These are phyloP conservation scores for Eilema griseolum DNA, from an alignment of 2,888 invertebrate genomes.

Conservation along the genomic window DNA sequence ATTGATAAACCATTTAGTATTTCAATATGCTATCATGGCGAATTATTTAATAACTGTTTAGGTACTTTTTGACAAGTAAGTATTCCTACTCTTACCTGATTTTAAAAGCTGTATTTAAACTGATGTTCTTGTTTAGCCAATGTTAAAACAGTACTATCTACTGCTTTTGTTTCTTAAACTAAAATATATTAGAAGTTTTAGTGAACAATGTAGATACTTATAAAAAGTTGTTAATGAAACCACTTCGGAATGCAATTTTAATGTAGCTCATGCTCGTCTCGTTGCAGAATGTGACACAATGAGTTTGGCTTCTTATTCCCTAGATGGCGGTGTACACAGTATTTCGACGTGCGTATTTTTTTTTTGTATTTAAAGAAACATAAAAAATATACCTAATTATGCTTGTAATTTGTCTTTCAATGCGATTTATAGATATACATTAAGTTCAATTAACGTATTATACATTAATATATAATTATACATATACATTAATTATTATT, in stretches of 20 bases:
- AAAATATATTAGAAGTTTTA: slow-evolving; percentile 16
- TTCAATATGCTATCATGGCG: slow-evolving; percentile 33
- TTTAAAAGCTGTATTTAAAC: neutral
- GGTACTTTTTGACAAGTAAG: slow-evolving; percentile 20
- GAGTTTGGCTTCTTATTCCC: slow-evolving; percentile 52
- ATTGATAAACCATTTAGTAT: slow-evolving; percentile 42
- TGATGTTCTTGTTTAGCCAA: slow-evolving; percentile 8
- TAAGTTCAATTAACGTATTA: no score
- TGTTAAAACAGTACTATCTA: neutral
- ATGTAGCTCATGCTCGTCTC: slow-evolving; percentile 42
- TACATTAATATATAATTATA: no score
- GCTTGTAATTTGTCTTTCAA: no score
- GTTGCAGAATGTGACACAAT: slow-evolving; percentile 60
- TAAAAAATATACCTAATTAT: no score
- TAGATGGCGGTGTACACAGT: slow-evolving; percentile 69
- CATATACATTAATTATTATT: no score
- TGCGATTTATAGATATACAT: no score
- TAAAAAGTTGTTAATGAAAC: slow-evolving; percentile 34
- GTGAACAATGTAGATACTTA: slow-evolving; percentile 31
- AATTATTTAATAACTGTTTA: slow-evolving; percentile 30
- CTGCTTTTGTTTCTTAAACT: neutral
- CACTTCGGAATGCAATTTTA: slow-evolving; percentile 53
- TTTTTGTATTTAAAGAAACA: no score
- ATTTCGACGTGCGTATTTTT: slow-evolving; percentile 20
- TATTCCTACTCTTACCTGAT: no score